Evolutionary conservation across 2,888 invertebrate species (phyloP), one percentile per base, ranked within the genome.

Genomic region (Odontomyia ornata): DNA sequence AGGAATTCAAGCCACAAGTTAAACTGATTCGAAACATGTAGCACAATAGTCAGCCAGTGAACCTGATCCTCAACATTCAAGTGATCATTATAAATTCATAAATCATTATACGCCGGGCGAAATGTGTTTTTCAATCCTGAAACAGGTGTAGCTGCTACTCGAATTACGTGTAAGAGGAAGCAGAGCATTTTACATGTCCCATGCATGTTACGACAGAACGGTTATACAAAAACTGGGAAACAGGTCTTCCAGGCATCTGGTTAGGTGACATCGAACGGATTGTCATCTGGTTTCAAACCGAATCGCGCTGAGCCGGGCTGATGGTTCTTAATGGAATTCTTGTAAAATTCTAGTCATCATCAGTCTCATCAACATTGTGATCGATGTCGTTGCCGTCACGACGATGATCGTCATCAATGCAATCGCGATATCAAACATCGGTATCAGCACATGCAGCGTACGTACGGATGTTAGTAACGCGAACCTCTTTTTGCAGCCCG

Each of bases 241-340:
- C 73, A 36, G 60, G 73, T 73, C 57, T 57, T 18, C 60, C 11
- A 73, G 23, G 73, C 60, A 73, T 73, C 73, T 73, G 73, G 73
- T 73, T 60, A 73, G 73, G 73, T 60, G 73, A 73, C 73, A 73
- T 57, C 30, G 27, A 72, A 72, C 28, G 13, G 52, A 56, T 72
- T 72, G 56, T 72, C 71, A 72, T 52, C 71, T 72, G 71, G 71
- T 72, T 56, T 52, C 7, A 28, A 47, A 15, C 1, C 36, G 9
- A 27, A 36, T 13, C 36, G n/a, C 5, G 18, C n/a, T n/a, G 47
- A 15, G 56, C 73, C 57, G 43, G 30, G 60, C 52, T 52, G 73
- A 60, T 60, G 60, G 43, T 73, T 73, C 73, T 60, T 73, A 73
- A 73, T 73, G 73, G 73, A 73, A 73, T 73, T 73, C 73, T 73